Evolutionary conservation across 2,113 vertebrate genomes (phyloP), one percentile per base, ranked within the genome.

Genomic region (Casuarius casuarius): DNA sequence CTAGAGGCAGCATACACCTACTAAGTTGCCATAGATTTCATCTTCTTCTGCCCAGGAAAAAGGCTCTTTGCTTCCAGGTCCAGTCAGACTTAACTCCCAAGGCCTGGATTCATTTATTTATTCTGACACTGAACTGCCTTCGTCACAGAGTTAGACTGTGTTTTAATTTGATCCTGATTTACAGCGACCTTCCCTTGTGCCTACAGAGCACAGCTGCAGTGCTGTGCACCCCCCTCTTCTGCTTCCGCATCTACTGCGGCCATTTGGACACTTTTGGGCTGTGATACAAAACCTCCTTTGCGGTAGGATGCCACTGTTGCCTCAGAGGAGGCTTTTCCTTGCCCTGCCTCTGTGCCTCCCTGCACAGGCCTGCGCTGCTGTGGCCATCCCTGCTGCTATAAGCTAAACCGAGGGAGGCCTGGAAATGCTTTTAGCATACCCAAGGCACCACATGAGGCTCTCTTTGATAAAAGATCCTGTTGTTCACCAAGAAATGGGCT

Each of bases 71-170:
- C 16, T 51, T 70, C 18, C 16, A 58, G 68, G 29, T 20, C 20
- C 44, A 16, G 5, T 21, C 68, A 22, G 17, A 22, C 7, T 31
- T 29, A 42, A 14, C 15, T 9, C 70, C 14, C 35, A 87, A 89
- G 59, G 31, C 12, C 12, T 22, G 31, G 2, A 10, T 28, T 72
- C 66, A 23, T 6, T 42, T 42, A 23, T 6, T 42, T 42, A 9
- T 10, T 63, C 12, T 75, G 25, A 25, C 46, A 40, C 4, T 49
- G 33, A 87, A 67, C 14, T 63, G 13, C 22, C 4, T 62, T 81
- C 28, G 40, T 20, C 71, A 16, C 2, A 46, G 44, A 2, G 2
- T 74, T 29, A 5, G 10, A 35, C 23, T 0, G 2, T 35, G 18
- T 29, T 22, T 28, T 52, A 22, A 33, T 29, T 79, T 76, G 58